A percentile compares a stretch with the other conserved stretches of the same genome.
phyloP scores from a whole-genome alignment of 2,113 vertebrate genomes.

The Phalacrocorax aristotelis region DNA sequence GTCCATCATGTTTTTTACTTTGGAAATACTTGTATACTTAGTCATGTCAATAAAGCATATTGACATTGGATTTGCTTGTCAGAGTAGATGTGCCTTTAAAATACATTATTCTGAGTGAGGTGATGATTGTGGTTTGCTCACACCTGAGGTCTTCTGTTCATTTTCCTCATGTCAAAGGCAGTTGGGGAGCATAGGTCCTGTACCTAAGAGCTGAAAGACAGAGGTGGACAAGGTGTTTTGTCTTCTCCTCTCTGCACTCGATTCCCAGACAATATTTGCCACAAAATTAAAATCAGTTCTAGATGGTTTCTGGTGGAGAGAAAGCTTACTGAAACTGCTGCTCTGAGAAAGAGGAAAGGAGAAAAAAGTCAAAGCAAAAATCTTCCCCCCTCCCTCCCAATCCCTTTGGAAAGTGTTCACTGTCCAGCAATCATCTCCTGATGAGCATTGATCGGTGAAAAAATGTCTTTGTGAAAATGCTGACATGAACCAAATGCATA shows the following conservation, averaged over 20 bases:
- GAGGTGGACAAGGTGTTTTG: not conserved
- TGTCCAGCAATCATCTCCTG: not conserved
- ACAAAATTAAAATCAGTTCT: constrained; percentile 43
- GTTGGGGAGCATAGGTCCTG: not conserved
- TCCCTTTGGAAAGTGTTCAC: not conserved
- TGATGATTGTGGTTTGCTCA: not conserved
- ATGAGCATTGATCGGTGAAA: not conserved
- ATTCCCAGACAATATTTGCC: constrained; percentile 22
- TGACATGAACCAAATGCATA: not conserved
- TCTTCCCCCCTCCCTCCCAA: no score
- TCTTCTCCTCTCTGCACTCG: not conserved
- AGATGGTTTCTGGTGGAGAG: constrained; percentile 22
- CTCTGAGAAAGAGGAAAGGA: not conserved
- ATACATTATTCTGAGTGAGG: not conserved
- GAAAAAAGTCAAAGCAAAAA: not conserved
- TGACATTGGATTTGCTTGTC: not conserved
- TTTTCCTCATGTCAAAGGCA: not conserved
- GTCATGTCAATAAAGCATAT: not conserved
- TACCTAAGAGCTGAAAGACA: not conserved
- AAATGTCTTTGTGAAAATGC: not conserved
- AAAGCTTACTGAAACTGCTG: not conserved
- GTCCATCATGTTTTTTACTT: not conserved
- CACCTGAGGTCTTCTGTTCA: not conserved
- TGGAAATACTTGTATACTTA: not conserved
- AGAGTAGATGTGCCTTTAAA: not conserved